These are phyloP conservation scores for Coracias cyanogaster DNA, from an alignment of 2,797 vertebrate genomes.

Conservation along the genomic window DNA sequence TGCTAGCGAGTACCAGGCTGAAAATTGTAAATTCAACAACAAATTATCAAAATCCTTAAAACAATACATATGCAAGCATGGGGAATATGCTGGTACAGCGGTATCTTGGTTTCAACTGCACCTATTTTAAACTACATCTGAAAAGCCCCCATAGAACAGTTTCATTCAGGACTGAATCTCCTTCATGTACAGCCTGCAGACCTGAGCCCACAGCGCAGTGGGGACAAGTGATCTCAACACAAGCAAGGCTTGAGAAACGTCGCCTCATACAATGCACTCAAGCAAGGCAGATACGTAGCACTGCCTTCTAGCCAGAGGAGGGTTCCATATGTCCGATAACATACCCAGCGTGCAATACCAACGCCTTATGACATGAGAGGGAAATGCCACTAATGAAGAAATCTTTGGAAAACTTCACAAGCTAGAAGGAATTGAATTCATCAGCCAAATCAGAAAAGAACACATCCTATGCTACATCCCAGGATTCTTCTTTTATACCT, in stretches of 20 bases:
- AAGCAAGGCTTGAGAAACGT: not conserved
- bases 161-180: not conserved
- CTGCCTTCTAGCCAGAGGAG: not conserved
- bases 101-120: not conserved
- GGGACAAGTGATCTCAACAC: not conserved
- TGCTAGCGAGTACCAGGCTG: not conserved
- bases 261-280: rapidly evolving
- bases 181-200: not conserved
- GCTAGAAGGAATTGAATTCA: not conserved
- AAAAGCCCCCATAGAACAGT: not conserved
- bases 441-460: not conserved
- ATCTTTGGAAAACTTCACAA: not conserved
- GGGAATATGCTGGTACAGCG: not conserved
- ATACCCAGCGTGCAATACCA: not conserved
- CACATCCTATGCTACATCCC: not conserved
- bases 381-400: not conserved
- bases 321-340: not conserved
- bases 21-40: not conserved
- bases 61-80: not conserved
- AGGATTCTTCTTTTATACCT: not conserved
- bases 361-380: not conserved
- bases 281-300: not conserved
- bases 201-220: not conserved
- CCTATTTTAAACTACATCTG: not conserved
- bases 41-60: not conserved